Base-by-base conservation (phyloP, 2,113 vertebrate genomes). In the Symphodus melops region DNA sequence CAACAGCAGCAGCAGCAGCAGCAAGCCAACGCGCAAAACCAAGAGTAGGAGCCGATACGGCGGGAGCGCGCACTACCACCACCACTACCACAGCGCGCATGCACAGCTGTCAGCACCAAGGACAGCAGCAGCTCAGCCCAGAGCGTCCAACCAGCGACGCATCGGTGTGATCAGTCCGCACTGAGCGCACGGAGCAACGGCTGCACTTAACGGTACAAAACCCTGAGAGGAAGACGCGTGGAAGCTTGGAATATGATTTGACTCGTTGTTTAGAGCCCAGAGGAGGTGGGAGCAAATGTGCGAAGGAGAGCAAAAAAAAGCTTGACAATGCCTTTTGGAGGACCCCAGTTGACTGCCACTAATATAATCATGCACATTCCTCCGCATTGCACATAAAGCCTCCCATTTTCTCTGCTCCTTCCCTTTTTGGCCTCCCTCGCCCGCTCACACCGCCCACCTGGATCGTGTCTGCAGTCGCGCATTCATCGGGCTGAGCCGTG, bases 81-180 rank as follows among this genome's bases (percentile, higher is more conserved):
- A 69, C 39, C 39, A 33, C 28, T 2, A 41, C 68, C 61, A 71
- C 68, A 65, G 87, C 86, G 90, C 90, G 91, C 92, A 79, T 71
- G 83, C 91, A 91, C 93, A 92, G 89, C 92, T 94, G 91, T 93
- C 91, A 94, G 94, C 77, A 94, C 92, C 93, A 91, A 91, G 94
- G 94, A 94, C 93, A 95, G 86, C 90, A 92, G 75, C 86, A 77
- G 79, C 87, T 84, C 61, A 85, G 72, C 79, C 68, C 23, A 65
- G 69, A 85, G 77, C 56, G 62, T 75, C 42, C 68, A 89, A 53
- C 51, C 65, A 54, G 80, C 68, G 59, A 74, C 65, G 72, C 75
- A 77, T 67, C 70, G 63, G 72, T 59, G 51, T 14, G 59, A 61
- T 58, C 81, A 63, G 73, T 52, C 60, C 72, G 56, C 65, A 77